Base-by-base conservation (phyloP, 2,113 vertebrate species). In the Falcunculus frontatus region DNA sequence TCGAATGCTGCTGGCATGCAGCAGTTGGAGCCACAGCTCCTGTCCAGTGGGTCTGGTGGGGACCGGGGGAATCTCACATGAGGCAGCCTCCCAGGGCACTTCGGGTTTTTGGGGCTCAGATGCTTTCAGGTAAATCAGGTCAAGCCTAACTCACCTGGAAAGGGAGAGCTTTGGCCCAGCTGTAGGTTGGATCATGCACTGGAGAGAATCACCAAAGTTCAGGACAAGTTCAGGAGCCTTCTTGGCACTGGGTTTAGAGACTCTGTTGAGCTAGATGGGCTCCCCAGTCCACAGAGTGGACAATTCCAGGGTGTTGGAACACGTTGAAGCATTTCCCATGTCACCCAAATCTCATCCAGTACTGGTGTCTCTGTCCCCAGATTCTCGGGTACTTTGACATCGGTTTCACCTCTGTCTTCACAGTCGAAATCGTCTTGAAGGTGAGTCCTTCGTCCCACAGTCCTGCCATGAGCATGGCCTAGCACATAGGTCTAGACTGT, bases 341-440 rank as follows among this genome's bases (percentile, higher is more conserved):
- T 72, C 44, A 68, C 19, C 46, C 37, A 50, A 49, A 23, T 60
- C 90, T 97, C 57, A 97, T 29, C 49, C 52, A 30, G 17, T 35
- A 26, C 56, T 89, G 76, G 4, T 90, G 52, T 26, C 87, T 96
- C 59, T 93, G 26, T 79, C 47, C 56, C 47, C 96, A 99, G 99
- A 98, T 99, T 82, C 98, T 99, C 26, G 98, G 98, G 59, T 98
- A 99, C 63, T 99, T 99, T 97, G 99, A 99, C 94, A 98, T 99
- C 5, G 99, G 98, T 70, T 99, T 99, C 97, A 99, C 99, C 18
- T 98, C 99, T 22, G 98, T 99, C 59, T 99, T 99, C 98, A 99
- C 99, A 22, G 99, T 99, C 22, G 99, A 99, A 98, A 99, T 99
- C 13, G 98, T 99, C 64, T 96, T 99, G 47, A 99, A 99, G 99